phyloP scores from a whole-genome alignment of 2,888 invertebrate genomes.

The Athetis lepigone region DNA sequence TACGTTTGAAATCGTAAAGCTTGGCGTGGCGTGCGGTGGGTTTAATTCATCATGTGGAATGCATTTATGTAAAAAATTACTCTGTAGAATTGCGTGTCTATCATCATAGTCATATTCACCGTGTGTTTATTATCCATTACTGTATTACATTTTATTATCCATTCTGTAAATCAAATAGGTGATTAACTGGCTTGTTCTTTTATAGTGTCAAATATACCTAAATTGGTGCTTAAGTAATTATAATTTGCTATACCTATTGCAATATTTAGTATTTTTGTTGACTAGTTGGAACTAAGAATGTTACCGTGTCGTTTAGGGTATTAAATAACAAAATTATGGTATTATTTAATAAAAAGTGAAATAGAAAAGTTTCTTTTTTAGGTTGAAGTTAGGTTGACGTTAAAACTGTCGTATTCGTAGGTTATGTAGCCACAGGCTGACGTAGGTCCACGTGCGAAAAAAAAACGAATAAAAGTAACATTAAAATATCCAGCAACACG shows the following conservation, averaged over 20 bases:
- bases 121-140: conserved; percentile 75
- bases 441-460: conserved; percentile 16
- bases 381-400: neutral
- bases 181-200: conserved; percentile 52
- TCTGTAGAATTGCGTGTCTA: conserved; percentile 73
- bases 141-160: conserved; percentile 75
- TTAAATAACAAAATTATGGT: neutral
- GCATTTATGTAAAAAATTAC: conserved; percentile 62
- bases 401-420: neutral
- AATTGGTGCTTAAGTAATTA: conserved; percentile 15
- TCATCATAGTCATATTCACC: conserved; percentile 71
- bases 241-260: no score
- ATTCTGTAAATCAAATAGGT: conserved; percentile 74
- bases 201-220: conserved; percentile 34
- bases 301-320: neutral
- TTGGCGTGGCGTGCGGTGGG: conserved; percentile 52
- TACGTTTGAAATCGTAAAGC: conserved; percentile 57
- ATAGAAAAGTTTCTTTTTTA: neutral
- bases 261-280: no score
- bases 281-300: no score
- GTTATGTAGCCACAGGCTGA: conserved; percentile 7
- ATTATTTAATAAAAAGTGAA: neutral
- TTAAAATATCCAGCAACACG: conserved; percentile 62
- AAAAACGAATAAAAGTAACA: conserved; percentile 47
- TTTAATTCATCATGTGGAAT: conserved; percentile 53